phyloP scores from a whole-genome alignment of 2,797 vertebrate genomes.

The Adrianichthys oophorus region DNA sequence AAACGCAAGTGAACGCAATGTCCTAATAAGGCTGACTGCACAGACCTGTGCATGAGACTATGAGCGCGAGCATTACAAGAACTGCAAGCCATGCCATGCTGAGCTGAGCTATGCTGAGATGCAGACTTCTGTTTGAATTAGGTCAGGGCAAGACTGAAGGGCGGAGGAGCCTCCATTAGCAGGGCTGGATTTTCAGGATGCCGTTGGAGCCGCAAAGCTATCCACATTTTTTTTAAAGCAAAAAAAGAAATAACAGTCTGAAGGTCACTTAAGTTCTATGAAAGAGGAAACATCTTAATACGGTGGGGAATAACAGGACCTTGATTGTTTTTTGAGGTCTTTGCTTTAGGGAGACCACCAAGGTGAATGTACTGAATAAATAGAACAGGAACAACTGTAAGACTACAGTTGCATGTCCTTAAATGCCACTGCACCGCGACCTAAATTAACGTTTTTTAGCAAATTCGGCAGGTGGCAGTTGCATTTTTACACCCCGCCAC shows the following conservation, averaged over 20 bases:
- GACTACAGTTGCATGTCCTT: too few relatives aligned
- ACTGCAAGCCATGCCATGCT: constrained; percentile 58
- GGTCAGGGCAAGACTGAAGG: constrained; percentile 68
- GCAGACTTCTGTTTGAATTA: constrained; percentile 64
- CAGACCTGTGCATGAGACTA: constrained; percentile 3
- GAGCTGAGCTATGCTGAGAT: constrained; percentile 63
- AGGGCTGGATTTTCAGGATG: constrained; percentile 51
- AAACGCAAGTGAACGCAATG: too few relatives aligned
- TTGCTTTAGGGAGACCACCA: neutral
- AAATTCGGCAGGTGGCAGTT: too few relatives aligned
- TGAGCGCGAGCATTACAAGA: constrained; percentile 45
- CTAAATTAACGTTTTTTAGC: too few relatives aligned
- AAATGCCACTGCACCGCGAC: too few relatives aligned
- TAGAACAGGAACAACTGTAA: neutral
- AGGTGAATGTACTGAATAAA: neutral
- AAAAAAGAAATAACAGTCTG: neutral
- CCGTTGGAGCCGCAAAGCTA: constrained; percentile 21
- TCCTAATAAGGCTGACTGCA: too few relatives aligned
- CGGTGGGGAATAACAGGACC: neutral
- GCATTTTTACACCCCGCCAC: too few relatives aligned
- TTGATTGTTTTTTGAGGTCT: constrained; percentile 1
- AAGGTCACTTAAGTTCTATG: neutral
- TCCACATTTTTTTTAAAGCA: constrained; percentile 20
- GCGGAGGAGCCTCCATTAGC: constrained; percentile 50
- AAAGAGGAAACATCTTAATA: neutral